Evolutionary conservation across 2,888 invertebrate species (phyloP), one percentile per base, ranked within the genome.

Genomic region (Tiliacea aurago): DNA sequence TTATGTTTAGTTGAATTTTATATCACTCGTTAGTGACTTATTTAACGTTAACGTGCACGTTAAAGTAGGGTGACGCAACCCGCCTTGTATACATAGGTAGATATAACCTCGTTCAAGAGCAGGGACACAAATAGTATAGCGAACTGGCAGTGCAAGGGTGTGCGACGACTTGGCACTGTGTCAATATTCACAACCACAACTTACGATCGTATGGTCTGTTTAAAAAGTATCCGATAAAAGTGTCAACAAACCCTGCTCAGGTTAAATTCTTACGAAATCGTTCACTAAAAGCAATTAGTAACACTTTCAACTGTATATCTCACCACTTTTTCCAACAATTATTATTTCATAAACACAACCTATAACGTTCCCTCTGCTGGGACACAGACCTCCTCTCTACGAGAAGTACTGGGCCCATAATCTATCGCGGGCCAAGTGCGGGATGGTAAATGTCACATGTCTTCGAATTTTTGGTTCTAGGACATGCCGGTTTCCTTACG

Each of bases 151-250:
- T 49, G 73, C 64, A 9, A 56, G 76, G 80, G 81, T 56, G 55
- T 37, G 45, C 53, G 55, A 13, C 47, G 23, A 79, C 61, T 80
- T 80, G 80, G 80, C 80, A 70, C 58, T 18, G 63, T 53, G 65
- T 63, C 78, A 78, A 70, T 73, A 78, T 53, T 67, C 66, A 63
- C 33, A 15, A 47, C 6, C 28, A 41, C 15, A 53, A 49, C 28
- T 28, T 3, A 61, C 51, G 23, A 13, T 33, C 10, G 3, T 41
- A n/a, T n/a, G 15, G 18, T 18, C 15, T 53, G 45, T 28, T 20
- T 10, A 5, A 55, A n/a, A n/a, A 53, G 9, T 1, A 33, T 64
- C 0, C 4, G 0, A 33, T 37, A 10, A 37, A 37, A 18, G 10
- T 33, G 15, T 64, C 56, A 18, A 64, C 18, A 18, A 64, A 37